These are phyloP conservation scores for Drosophila athabasca DNA, from an alignment of 1,140 invertebrate species.

Conservation along the genomic window DNA sequence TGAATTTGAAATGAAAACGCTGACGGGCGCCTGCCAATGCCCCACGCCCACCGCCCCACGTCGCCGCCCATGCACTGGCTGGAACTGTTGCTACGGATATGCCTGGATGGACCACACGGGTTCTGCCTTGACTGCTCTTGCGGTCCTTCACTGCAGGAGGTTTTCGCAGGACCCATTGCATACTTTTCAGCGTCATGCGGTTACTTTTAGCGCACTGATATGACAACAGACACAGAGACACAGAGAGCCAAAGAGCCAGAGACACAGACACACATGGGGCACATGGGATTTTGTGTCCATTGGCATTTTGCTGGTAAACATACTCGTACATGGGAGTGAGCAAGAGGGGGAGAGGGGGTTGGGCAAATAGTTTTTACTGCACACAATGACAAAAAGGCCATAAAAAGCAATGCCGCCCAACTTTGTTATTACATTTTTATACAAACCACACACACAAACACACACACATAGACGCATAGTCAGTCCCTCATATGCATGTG, in stretches of 20 bases:
- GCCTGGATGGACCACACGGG: neutral
- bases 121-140: constrained; percentile 2
- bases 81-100: constrained; percentile 1
- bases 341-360: neutral
- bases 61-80: constrained; percentile 10
- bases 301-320: constrained; percentile 78
- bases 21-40: constrained; percentile 53
- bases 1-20: constrained; percentile 79
- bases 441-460: constrained; percentile 22
- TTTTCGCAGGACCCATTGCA: constrained; percentile 31
- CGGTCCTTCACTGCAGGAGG: constrained; percentile 33
- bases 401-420: constrained; percentile 70
- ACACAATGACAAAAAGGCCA: constrained; percentile 65
- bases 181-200: constrained; percentile 67
- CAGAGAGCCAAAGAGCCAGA: neutral
- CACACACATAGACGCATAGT: neutral
- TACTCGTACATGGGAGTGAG: neutral
- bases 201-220: constrained; percentile 64
- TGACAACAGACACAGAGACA: constrained; percentile 38
- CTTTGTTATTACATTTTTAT: constrained; percentile 76
- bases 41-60: neutral
- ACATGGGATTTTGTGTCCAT: constrained; percentile 57
- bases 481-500: neutral
- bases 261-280: constrained; percentile 1
- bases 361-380: constrained; percentile 70